phyloP scores from a whole-genome alignment of 2,888 invertebrate genomes.

The Hetaerina titia region DNA sequence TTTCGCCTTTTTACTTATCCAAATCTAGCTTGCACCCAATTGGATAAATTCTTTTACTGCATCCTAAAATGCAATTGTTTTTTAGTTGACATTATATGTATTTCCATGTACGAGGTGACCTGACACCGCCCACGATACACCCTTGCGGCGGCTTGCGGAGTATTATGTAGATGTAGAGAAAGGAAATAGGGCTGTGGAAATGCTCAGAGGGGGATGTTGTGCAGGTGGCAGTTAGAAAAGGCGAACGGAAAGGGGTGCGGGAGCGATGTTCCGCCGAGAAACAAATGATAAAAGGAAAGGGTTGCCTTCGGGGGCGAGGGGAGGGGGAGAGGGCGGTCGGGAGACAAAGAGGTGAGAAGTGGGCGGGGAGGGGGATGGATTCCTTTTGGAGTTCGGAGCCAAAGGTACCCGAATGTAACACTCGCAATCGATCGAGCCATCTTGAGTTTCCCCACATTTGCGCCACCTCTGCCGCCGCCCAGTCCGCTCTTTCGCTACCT shows the following conservation, averaged over 20 bases:
- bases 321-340: not conserved
- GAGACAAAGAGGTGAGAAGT: not conserved
- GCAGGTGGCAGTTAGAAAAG: not conserved
- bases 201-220: too few relatives aligned
- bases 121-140: too few relatives aligned
- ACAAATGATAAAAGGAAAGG: not conserved
- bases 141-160: too few relatives aligned
- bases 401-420: not conserved
- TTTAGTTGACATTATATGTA: too few relatives aligned
- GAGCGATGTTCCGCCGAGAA: not conserved
- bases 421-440: not conserved
- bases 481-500: not conserved
- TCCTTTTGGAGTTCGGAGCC: not conserved
- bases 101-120: too few relatives aligned
- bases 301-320: not conserved
- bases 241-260: not conserved
- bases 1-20: too few relatives aligned
- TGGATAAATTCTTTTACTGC: too few relatives aligned
- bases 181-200: too few relatives aligned
- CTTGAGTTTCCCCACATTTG: slow-evolving; percentile 11
- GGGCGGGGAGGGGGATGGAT: not conserved
- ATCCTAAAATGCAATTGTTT: too few relatives aligned
- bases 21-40: too few relatives aligned
- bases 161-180: too few relatives aligned
- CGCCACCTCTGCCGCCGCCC: not conserved